phyloP scores from a whole-genome alignment of 2,797 vertebrate species.

The Syngnathus rostellatus region DNA sequence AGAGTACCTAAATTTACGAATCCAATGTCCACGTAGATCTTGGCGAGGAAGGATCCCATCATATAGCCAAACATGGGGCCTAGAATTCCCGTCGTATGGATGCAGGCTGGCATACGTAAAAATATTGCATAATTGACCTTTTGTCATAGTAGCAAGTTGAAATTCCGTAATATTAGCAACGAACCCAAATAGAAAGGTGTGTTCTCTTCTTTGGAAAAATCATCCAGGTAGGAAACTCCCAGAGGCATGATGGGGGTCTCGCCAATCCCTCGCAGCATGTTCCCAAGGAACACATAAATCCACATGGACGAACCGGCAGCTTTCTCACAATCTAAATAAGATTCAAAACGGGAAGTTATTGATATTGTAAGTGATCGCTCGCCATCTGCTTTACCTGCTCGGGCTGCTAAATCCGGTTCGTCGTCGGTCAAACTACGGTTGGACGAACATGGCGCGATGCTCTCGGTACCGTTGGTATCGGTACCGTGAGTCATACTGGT shows the following conservation, averaged over 20 bases:
- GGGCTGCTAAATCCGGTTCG: conserved; percentile 6
- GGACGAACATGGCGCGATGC: conserved; percentile 56
- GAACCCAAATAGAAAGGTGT: conserved; percentile 68
- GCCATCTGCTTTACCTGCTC: conserved; percentile 39
- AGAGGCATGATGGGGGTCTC: conserved; percentile 77
- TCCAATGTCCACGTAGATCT: conserved; percentile 85
- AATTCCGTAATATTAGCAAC: conserved; percentile 6
- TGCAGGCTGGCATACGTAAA: conserved; percentile 62
- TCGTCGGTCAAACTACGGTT: conserved; percentile 40
- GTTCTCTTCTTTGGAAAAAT: conserved; percentile 72
- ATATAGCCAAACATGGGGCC: conserved; percentile 84
- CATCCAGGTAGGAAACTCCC: conserved; percentile 76
- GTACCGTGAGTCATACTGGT: conserved; percentile 57
- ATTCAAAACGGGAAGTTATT: background rate
- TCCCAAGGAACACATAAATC: conserved; percentile 74
- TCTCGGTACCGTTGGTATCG: conserved; percentile 49
- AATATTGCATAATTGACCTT: background rate
- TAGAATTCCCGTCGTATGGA: conserved; percentile 76
- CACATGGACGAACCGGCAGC: conserved; percentile 66
- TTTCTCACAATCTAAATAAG: conserved; percentile 63
- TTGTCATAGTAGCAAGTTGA: too few relatives aligned
- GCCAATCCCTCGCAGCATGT: conserved; percentile 75
- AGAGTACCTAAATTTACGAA: conserved; percentile 77
- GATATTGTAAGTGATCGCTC: background rate
- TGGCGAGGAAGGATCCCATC: conserved; percentile 80